Evolutionary conservation across 1,140 invertebrate genomes (phyloP).

Genomic region (Holcopasites calliopsidis): DNA sequence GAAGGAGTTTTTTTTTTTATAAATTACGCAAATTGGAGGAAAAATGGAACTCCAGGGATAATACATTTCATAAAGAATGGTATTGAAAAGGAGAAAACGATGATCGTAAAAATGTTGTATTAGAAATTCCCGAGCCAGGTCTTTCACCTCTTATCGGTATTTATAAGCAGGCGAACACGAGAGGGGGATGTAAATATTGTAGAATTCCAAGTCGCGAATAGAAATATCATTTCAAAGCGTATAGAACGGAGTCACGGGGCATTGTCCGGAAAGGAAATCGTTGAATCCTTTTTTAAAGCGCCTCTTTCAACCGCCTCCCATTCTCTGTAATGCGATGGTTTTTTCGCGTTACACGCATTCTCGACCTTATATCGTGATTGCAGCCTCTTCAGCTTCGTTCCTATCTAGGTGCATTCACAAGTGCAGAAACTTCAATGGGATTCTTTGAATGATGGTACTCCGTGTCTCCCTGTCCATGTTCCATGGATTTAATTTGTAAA

Average conservation of each 20-base stretch:
- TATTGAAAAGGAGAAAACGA: no score
- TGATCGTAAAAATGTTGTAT: background rate
- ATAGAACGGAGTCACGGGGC: background rate
- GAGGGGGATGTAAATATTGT: background rate
- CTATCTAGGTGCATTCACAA: background rate
- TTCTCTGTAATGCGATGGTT: background rate
- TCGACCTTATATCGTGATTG: background rate
- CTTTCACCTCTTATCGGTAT: background rate
- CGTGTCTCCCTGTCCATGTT: background rate
- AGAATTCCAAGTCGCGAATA: background rate
- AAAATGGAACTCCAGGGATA: no score
- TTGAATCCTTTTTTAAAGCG: background rate
- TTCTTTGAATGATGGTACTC: background rate
- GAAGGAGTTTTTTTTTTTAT: no score
- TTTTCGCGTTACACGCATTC: constrained; percentile 3
- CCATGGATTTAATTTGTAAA: background rate
- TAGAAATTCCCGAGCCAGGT: background rate
- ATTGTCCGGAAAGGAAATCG: background rate
- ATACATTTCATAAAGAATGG: background rate
- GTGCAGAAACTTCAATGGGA: background rate
- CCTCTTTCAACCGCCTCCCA: background rate
- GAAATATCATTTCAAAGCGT: constrained; percentile 4
- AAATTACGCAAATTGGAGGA: no score
- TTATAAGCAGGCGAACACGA: background rate
- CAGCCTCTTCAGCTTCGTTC: background rate